A percentile compares a stretch with the other conserved stretches of the same genome.
These are phyloP conservation scores for Epizoanthus fatuus DNA, from an alignment of 92 coral and sea anemone species.

Conservation along the genomic window DNA sequence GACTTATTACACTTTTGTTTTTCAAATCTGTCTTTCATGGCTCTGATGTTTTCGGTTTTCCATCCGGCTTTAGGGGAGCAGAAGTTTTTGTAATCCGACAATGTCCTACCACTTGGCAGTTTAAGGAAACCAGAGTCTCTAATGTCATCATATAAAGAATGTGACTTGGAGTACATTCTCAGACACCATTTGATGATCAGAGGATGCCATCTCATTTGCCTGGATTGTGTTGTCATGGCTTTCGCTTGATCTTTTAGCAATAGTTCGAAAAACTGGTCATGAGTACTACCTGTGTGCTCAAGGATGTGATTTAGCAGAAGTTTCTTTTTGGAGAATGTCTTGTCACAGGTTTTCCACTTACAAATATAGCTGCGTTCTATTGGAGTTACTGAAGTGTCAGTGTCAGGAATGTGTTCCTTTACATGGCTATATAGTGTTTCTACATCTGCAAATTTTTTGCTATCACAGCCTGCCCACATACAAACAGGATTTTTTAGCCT, in stretches of 20 bases:
- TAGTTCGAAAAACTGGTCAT: conserved; percentile 13
- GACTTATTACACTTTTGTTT: conserved; percentile 11
- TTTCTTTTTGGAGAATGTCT: conserved; percentile 37
- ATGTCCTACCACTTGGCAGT: conserved; percentile 37
- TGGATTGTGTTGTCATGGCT: conserved; percentile 53
- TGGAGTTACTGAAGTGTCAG: conserved; percentile 32
- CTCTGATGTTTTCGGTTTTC: conserved; percentile 29
- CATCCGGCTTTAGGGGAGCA: conserved; percentile 42
- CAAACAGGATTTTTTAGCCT: conserved; percentile 28
- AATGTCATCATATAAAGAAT: conserved; percentile 35
- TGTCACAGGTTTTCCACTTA: conserved; percentile 37
- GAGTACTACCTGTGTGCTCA: conserved; percentile 41
- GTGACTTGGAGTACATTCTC: conserved; percentile 40
- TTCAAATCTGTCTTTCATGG: conserved; percentile 25
- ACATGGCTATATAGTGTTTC: conserved; percentile 42
- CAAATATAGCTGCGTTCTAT: conserved; percentile 32
- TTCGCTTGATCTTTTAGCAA: conserved; percentile 37
- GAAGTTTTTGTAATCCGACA: conserved; percentile 52
- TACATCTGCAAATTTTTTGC: conserved; percentile 34
- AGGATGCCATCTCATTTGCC: conserved; percentile 57
- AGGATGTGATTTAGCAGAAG: conserved; percentile 8
- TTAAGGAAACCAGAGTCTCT: conserved; percentile 48
- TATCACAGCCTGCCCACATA: conserved; percentile 38
- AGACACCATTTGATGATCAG: conserved; percentile 24
- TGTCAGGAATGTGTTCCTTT: conserved; percentile 48